Evolutionary conservation across 2,888 invertebrate genomes (phyloP), one percentile per base, ranked within the genome.

Genomic region (Hypsopygia costalis): DNA sequence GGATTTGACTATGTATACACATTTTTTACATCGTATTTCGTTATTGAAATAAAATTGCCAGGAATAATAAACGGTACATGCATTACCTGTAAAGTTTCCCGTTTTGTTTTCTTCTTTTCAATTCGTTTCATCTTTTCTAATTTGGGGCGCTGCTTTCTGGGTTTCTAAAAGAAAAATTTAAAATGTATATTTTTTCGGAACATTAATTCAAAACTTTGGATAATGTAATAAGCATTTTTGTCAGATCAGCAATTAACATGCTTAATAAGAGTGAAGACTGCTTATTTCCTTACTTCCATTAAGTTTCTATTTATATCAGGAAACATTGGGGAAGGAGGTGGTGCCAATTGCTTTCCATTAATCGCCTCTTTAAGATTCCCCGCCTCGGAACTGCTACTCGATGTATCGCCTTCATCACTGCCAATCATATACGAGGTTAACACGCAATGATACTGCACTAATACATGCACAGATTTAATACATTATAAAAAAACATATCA

Each of bases 371-470:
- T 92, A 11, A 61, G 51, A 5, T 89, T 90, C 46, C 90, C 91
- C 52, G 92, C 93, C 49, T 93, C 93, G 3, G 93, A 92, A 58
- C 92, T 92, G 65, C 93, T 94, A 46, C 92, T 93, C 30, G 93
- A 93, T 4, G 93, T 93, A 56, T 94, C 94, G 3, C 95, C 95
- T 79, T 95, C 95, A 58, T 95, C 95, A 75, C 95, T 95, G 65
- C 39, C 63, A 37, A 37, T 25, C 8, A 25, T 25, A 25, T 25
- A 4, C 6, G 3, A 25, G 25, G 10, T 1, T 37, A 6, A 21
- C 8, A 7, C 16, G 0, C 3, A 28, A 6, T 34, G 3, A 11
- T 4, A n/a, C n/a, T n/a, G n/a, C n/a, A n/a, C n/a, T n/a, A n/a
- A n/a, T n/a, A n/a, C n/a, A n/a, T n/a, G n/a, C n/a, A n/a, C n/a